Conservation (phyloP, 2,113 vertebrate species). For the Oryzias celebensis region DNA sequence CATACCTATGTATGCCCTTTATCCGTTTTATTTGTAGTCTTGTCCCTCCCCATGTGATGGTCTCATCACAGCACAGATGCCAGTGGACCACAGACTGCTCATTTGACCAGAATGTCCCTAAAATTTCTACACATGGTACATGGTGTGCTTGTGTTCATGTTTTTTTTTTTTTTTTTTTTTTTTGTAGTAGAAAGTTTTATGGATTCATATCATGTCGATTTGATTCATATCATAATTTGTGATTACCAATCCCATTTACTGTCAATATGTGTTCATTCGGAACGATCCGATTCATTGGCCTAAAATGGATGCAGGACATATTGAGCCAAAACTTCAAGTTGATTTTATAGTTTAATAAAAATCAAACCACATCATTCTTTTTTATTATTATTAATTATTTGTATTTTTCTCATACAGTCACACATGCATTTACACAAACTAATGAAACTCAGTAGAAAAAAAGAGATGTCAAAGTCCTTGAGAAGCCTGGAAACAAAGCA, state of each 20-base stretch:
- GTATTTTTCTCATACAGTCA: neutral
- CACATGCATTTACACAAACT: constrained; percentile 20
- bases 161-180: constrained; percentile 13
- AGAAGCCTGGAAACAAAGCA: constrained; percentile 65
- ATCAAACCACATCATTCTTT: constrained; percentile 9
- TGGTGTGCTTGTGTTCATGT: constrained; percentile 29
- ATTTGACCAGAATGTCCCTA: constrained; percentile 64
- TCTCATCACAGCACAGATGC: constrained; percentile 67
- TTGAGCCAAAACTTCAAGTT: constrained; percentile 1
- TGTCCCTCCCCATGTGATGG: constrained; percentile 51
- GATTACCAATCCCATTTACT: too few species aligned
- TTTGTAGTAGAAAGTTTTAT: constrained; percentile 34
- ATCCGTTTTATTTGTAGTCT: constrained; percentile 34
- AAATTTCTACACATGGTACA: constrained; percentile 57
- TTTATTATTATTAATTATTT: neutral
- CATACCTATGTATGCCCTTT: constrained; percentile 28
- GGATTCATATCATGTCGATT: constrained; percentile 25
- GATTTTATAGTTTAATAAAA: constrained; percentile 32
- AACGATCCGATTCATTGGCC: too few species aligned
- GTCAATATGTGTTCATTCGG: too few species aligned
- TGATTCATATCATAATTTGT: too few species aligned
- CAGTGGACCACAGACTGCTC: constrained; percentile 62
- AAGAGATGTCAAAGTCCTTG: constrained; percentile 62
- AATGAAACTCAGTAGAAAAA: constrained; percentile 63
- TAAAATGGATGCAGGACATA: too few species aligned